Percentiles rank a stretch among this genome's conserved stretches.
These are phyloP conservation scores for Lophura nycthemera DNA, from an alignment of 2,113 vertebrate species.

Conservation along the genomic window DNA sequence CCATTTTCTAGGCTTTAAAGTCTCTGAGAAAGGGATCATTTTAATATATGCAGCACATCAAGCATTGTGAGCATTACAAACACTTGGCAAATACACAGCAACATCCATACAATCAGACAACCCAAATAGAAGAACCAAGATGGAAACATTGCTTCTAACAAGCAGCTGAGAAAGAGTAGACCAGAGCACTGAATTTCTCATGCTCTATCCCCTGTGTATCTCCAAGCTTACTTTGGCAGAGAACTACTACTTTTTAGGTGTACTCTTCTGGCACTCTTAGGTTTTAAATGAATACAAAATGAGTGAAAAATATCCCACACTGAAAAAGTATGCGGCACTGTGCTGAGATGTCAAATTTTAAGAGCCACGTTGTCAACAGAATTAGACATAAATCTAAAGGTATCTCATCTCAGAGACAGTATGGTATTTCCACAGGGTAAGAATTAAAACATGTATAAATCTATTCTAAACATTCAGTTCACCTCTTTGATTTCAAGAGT, in stretches of 20 bases:
- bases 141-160: background rate
- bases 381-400: background rate
- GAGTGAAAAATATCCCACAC: background rate
- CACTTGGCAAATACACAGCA: background rate
- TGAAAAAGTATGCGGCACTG: background rate
- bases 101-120: background rate
- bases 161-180: background rate
- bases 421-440: background rate
- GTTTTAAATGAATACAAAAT: conserved; percentile 26
- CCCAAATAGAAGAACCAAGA: background rate
- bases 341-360: background rate
- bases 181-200: background rate
- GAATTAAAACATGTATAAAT: conserved; percentile 16
- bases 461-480: conserved; percentile 1
- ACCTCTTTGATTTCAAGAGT: conserved; percentile 25
- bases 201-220: background rate
- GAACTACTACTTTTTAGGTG: background rate
- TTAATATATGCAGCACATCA: background rate
- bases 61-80: background rate
- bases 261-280: background rate
- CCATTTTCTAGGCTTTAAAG: background rate
- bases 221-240: conserved; percentile 1
- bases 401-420: background rate
- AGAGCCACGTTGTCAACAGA: background rate
- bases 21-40: background rate